These are phyloP conservation scores for Leiothrix lutea DNA, from an alignment of 2,113 vertebrate species.

Conservation along the genomic window DNA sequence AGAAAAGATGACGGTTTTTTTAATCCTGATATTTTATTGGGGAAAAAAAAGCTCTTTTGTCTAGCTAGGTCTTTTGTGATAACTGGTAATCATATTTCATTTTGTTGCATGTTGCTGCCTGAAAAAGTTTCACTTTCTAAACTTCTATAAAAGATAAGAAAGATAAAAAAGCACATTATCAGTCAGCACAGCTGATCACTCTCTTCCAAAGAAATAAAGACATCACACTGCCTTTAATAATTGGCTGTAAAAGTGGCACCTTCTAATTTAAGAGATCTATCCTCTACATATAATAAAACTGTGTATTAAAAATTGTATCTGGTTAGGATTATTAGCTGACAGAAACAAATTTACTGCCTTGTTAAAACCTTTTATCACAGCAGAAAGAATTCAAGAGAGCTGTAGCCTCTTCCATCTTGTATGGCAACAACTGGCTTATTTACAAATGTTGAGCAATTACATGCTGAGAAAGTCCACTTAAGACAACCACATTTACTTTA, in stretches of 20 bases:
- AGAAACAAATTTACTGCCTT: background rate
- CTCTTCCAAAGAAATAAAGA: background rate
- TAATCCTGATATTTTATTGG: fast-evolving
- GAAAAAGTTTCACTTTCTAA: background rate
- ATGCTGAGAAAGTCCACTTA: background rate
- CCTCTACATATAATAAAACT: background rate
- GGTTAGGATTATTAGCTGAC: background rate
- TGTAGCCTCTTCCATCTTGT: background rate
- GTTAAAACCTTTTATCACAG: background rate
- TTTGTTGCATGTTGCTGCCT: background rate
- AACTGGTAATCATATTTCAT: background rate
- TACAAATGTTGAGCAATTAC: background rate
- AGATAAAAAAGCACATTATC: background rate
- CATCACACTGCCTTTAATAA: background rate
- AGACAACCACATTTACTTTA: background rate
- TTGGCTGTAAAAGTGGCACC: background rate
- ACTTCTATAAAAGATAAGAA: background rate
- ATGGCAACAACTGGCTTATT: background rate
- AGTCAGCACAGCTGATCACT: background rate
- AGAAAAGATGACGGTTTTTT: background rate
- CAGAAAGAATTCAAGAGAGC: background rate
- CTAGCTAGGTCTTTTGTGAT: background rate
- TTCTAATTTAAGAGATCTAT: background rate
- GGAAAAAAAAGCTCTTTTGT: background rate
- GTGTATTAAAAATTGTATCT: background rate